Evolutionary conservation across 2,113 vertebrate genomes (phyloP).

Genomic region (Telmatochromis bifrenatus): DNA sequence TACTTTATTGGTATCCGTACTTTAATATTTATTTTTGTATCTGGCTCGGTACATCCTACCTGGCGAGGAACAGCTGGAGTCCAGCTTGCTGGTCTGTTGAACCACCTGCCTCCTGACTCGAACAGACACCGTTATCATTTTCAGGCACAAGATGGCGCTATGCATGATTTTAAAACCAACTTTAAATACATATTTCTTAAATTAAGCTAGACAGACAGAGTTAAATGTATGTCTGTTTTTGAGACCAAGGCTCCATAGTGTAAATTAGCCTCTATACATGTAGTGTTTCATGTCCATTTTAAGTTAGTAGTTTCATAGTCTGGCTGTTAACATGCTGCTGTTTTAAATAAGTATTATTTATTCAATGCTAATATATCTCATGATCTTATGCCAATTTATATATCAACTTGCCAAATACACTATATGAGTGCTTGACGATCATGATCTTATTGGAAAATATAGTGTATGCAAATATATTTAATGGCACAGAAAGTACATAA

Average conservation of each 20-base stretch:
- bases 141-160: not conserved
- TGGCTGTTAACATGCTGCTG: not conserved
- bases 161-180: not conserved
- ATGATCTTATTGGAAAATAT: not conserved
- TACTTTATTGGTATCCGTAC: not conserved
- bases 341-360: not conserved
- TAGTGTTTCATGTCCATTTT: not conserved
- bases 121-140: not conserved
- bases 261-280: not conserved
- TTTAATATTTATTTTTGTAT: not conserved
- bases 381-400: not conserved
- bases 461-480: not conserved
- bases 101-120: not conserved
- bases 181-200: not conserved
- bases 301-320: not conserved
- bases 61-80: not conserved
- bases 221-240: not conserved
- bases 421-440: not conserved
- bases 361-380: not conserved
- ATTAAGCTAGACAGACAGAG: not conserved
- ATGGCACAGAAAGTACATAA: not conserved
- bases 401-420: not conserved
- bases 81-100: not conserved
- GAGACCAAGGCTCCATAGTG: not conserved
- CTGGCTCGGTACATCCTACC: not conserved